Evolutionary conservation across 1,140 invertebrate genomes (phyloP), one percentile per base, ranked within the genome.

Genomic region (Capitella teleta): DNA sequence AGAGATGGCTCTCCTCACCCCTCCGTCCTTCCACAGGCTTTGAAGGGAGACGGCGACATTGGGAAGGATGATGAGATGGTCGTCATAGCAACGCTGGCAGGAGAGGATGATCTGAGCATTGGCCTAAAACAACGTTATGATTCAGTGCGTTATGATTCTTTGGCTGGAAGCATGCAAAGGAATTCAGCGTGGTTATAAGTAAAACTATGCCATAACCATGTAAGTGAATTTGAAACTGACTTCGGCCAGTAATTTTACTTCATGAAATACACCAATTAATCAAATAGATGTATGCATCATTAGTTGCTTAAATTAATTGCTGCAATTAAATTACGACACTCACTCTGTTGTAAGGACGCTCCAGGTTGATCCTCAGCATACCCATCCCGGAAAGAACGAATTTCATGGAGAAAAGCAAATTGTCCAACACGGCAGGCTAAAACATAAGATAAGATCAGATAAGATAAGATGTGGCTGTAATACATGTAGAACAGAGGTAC

Each of bases 301-400:
- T n/a, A n/a, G n/a, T n/a, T n/a, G n/a, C n/a, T n/a, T n/a, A n/a
- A n/a, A n/a, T n/a, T n/a, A n/a, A n/a, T n/a, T n/a, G n/a, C n/a
- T n/a, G n/a, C n/a, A n/a, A n/a, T n/a, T n/a, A n/a, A n/a, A n/a
- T 16, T 16, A 54, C 49, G 44, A 24, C 45, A 51, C 49, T 56
- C 66, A 77, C 75, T 66, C 79, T 80, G 63, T 81, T 80, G 52
- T 75, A 74, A 6, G 73, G 59, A 61, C 75, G 72, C 63, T 80
- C 77, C 28, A 81, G 66, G 62, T 80, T 80, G 40, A 82, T 79
- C 32, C 79, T 55, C 14, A 82, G 64, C 25, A 81, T 58, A n/a
- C 79, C 79, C 80, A 82, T 82, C 32, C 80, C 80, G 55, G 76
- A 75, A 0, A 82, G 68, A 6, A 81, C 79, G 73, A 79, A 82